Evolutionary conservation across 2,113 vertebrate genomes (phyloP).

Genomic region (Natator depressus): DNA sequence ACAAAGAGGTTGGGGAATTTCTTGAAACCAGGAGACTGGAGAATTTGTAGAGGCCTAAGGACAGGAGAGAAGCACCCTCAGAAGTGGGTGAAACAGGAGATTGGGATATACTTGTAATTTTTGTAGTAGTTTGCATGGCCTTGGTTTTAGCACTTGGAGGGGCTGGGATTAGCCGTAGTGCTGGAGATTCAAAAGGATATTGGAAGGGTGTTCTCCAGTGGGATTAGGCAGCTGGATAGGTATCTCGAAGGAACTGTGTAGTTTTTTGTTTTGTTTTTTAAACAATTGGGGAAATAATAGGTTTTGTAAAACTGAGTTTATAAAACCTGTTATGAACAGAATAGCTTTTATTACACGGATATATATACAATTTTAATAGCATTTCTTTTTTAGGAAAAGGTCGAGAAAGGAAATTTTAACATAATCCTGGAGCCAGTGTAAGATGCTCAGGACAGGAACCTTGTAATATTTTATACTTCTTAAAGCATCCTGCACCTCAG

Average conservation of each 20-base stretch:
- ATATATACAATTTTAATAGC: neutral
- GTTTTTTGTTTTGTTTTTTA: neutral
- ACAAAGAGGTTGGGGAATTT: neutral
- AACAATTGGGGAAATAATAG: neutral
- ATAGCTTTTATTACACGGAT: neutral
- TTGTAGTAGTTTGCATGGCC: neutral
- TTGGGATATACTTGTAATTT: neutral
- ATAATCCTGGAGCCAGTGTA: neutral
- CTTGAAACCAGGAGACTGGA: neutral
- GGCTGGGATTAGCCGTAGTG: neutral
- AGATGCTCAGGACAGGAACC: neutral
- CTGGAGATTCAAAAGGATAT: neutral
- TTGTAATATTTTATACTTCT: accelerated
- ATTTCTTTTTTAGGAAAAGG: neutral
- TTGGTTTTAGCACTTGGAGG: neutral
- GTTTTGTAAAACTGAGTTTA: neutral
- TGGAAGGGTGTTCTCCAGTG: neutral
- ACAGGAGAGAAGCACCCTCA: neutral
- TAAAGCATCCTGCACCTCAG: neutral
- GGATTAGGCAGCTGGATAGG: neutral
- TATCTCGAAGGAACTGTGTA: neutral
- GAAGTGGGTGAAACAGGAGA: neutral
- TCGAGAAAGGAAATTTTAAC: neutral
- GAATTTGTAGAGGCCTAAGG: neutral
- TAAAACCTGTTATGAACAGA: neutral